Base-by-base conservation (phyloP, 2,113 vertebrate species). In the western clawed frog (Xenopus tropicalis) region DNA sequence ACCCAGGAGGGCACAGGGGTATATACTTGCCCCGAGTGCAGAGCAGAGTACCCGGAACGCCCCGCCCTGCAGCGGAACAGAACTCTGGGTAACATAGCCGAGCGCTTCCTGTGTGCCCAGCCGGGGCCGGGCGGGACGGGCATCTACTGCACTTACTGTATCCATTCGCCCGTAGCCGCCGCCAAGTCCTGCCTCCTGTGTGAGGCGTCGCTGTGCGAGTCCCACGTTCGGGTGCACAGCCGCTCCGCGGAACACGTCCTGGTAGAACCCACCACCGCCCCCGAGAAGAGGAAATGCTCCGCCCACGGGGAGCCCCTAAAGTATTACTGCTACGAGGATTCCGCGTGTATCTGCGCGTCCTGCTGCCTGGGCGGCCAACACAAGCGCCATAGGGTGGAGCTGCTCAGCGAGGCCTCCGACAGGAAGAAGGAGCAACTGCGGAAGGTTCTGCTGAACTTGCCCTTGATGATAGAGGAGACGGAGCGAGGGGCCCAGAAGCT, bases 21-120 rank as follows among this genome's bases (percentile, higher is more conserved):
- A 13, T 78, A 72, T 37, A 54, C 25, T 42, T 82, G 81, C 61
- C 74, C 81, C 0, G 79, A 73, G 16, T 80, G 79, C 29, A 67
- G 79, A 67, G 52, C 71, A 17, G n/a, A 63, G 65, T 72, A 72
- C 52, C n/a, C 14, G 3, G 37, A 74, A 24, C 42, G 59, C 20
- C 66, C 69, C 3, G 61, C 29, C 13, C 54, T 71, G 20, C 68
- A 78, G 43, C 69, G 66, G 43, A 82, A 78, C 61, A 48, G 77
- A 16, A 72, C 77, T 3, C 79, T 82, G 54, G 43, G 70, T 7
- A 82, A 71, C 42, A 72, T 72, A 37, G 25, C 24, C 16, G 70
- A 64, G 48, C n/a, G 12, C 16, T 63, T 52, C 22, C 10, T 37
- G 0, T 17, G 14, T 10, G n/a, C 58, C 16, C 44, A 16, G 19